These are phyloP conservation scores for Junonia oenone DNA, from an alignment of 2,888 invertebrate genomes.

Conservation along the genomic window DNA sequence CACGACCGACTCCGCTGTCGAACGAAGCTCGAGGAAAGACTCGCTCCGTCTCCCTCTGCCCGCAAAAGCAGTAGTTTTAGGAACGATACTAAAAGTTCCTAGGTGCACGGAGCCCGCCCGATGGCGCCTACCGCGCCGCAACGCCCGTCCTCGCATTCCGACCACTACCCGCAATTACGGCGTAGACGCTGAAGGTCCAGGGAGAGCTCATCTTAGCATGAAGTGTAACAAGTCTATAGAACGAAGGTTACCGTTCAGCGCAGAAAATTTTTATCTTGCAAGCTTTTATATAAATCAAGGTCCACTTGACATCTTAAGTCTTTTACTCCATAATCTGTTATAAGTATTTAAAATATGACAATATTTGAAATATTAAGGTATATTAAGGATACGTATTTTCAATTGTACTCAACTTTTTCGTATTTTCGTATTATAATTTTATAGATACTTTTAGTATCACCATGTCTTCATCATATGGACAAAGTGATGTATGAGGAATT, in stretches of 20 bases:
- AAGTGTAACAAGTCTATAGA: slow-evolving; percentile 19
- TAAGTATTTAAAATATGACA: background rate
- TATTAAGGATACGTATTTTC: no score
- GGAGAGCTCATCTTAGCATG: slow-evolving; percentile 22
- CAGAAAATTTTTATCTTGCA: slow-evolving; percentile 22
- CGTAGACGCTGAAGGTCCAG: slow-evolving; percentile 41
- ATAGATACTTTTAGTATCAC: no score
- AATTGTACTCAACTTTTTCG: no score
- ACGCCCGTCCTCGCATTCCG: slow-evolving; percentile 40
- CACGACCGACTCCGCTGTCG: slow-evolving; percentile 28
- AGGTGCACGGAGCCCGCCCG: slow-evolving; percentile 35
- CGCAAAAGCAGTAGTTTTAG: slow-evolving; percentile 32
- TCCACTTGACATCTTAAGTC: slow-evolving; percentile 16
- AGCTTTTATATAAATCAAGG: slow-evolving; percentile 24
- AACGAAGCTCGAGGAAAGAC: slow-evolving; percentile 15
- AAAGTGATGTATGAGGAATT: no score
- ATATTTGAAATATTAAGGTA: background rate
- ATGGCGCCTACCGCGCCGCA: slow-evolving; percentile 41
- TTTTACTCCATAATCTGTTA: slow-evolving; percentile 16
- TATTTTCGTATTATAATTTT: no score
- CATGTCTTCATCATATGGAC: no score
- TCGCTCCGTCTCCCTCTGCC: slow-evolving; percentile 32
- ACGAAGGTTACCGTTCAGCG: slow-evolving; percentile 21
- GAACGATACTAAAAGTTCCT: slow-evolving; percentile 31
- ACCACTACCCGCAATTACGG: slow-evolving; percentile 50